Conservation (phyloP, 2,113 vertebrate species). For the Clarias gariepinus region DNA sequence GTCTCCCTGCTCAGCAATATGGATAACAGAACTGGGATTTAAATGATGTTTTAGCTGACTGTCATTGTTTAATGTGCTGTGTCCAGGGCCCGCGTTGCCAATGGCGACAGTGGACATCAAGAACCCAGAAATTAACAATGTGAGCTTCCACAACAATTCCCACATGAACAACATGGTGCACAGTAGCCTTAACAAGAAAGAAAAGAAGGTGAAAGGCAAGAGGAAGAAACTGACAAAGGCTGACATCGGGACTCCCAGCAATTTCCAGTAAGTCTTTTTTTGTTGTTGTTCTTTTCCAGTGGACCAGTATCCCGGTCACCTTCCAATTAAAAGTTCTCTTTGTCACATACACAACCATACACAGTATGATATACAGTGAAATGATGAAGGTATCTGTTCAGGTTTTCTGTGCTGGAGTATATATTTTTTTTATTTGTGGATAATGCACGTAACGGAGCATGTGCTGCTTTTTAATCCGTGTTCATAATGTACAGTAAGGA, state of each 20-base stretch:
- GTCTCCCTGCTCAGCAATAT: constrained; percentile 16
- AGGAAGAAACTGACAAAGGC: constrained; percentile 97
- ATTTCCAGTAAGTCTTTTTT: constrained; percentile 88
- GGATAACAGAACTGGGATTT: constrained; percentile 1
- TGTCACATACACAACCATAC: too few relatives aligned
- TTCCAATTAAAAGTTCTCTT: not conserved
- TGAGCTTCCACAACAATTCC: constrained; percentile 84
- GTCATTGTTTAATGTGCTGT: constrained; percentile 23
- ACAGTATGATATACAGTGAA: too few relatives aligned
- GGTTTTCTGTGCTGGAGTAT: not conserved
- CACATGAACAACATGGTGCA: constrained; percentile 93
- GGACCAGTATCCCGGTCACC: not conserved
- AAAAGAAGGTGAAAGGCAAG: constrained; percentile 94
- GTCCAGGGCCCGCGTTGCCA: constrained; percentile 85
- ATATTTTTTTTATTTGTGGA: not conserved
- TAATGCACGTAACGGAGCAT: not conserved
- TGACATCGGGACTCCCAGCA: constrained; percentile 96
- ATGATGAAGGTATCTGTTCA: not conserved
- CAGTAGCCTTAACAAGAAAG: constrained; percentile 85
- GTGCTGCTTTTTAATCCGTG: not conserved
- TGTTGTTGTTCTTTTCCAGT: not conserved
- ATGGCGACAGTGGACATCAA: constrained; percentile 99
- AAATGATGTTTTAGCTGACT: constrained; percentile 16
- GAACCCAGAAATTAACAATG: constrained; percentile 97
- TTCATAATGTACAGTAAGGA: not conserved